A percentile compares a stretch with the other conserved stretches of the same genome.
Evolutionary conservation across 2,113 vertebrate genomes (phyloP).

Genomic region (Manacus vitellinus): DNA sequence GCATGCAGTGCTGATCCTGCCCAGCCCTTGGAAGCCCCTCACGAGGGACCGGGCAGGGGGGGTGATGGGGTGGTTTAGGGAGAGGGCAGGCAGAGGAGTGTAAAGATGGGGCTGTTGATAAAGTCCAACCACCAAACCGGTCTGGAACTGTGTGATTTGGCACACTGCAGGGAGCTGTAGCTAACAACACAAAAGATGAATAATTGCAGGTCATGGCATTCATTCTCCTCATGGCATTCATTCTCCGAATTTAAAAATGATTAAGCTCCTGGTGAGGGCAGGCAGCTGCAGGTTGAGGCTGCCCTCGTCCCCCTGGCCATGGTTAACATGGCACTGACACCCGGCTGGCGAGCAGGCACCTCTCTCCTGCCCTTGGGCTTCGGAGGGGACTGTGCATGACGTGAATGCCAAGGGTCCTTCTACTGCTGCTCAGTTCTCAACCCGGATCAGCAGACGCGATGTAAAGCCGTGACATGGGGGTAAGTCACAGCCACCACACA

Average conservation of each 20-base stretch:
- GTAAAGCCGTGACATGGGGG: neutral
- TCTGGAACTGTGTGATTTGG: conserved; percentile 43
- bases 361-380: accelerated
- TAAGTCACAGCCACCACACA: neutral
- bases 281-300: conserved; percentile 35
- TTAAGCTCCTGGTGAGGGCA: neutral
- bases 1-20: neutral
- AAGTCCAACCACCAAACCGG: conserved; percentile 5
- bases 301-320: neutral
- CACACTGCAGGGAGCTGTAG: neutral
- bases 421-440: neutral
- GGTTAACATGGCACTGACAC: neutral
- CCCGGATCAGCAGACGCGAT: accelerated
- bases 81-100: neutral
- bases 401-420: accelerated
- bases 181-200: conserved; percentile 56
- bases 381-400: accelerated
- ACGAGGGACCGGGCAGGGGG: neutral
- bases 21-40: neutral
- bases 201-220: conserved; percentile 13
- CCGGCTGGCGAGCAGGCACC: accelerated
- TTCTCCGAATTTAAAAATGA: conserved; percentile 2
- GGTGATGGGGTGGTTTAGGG: accelerated
- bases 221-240: conserved; percentile 7
- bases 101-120: conserved; percentile 12